Evolutionary conservation across 2,113 vertebrate species (phyloP), one percentile per base, ranked within the genome.

Genomic region (Oreocharis arfaki): DNA sequence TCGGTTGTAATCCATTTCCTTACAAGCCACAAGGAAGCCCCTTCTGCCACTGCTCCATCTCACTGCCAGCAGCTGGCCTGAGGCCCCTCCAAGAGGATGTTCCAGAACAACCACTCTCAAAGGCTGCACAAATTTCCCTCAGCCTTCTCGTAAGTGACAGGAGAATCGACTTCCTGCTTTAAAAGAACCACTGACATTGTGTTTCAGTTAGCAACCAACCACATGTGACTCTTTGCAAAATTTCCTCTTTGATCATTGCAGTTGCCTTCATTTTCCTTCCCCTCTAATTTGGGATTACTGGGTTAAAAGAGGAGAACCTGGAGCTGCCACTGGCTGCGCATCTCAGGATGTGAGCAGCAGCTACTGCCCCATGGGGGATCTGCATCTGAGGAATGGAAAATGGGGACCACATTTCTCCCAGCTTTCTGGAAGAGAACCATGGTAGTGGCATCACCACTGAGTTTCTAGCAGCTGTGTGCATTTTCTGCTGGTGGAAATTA

Each of bases 161-260:
- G 24, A 82, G 81, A 70, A 67, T 79, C 8, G 14, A 77, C 75
- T 94, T 95, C 93, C 87, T 83, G 59, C 90, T 74, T 41, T n/a
- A 28, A 68, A 67, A 57, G 91, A 74, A 24, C 84, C 87, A 50
- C 91, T 56, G 89, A 61, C 77, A 81, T 82, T 87, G 95, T 89
- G 77, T 91, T 96, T 59, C 93, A 85, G 89, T 80, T 93, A 91
- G 75, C 82, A 85, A 33, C 78, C 74, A 94, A 47, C 91, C 82
- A 88, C 93, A 96, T 46, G 19, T 41, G 81, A 49, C 78, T 83
- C 90, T 76, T 42, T 57, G 70, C 53, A 91, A 47, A 70, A 77
- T 53, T 20, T 65, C 46, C 33, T 20, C 91, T 90, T 96, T 96
- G 89, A 94, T 95, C 91, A 13, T 47, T 67, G 59, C 53, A 63